phyloP scores from a whole-genome alignment of 2,113 vertebrate species.

The Perca fluviatilis region DNA sequence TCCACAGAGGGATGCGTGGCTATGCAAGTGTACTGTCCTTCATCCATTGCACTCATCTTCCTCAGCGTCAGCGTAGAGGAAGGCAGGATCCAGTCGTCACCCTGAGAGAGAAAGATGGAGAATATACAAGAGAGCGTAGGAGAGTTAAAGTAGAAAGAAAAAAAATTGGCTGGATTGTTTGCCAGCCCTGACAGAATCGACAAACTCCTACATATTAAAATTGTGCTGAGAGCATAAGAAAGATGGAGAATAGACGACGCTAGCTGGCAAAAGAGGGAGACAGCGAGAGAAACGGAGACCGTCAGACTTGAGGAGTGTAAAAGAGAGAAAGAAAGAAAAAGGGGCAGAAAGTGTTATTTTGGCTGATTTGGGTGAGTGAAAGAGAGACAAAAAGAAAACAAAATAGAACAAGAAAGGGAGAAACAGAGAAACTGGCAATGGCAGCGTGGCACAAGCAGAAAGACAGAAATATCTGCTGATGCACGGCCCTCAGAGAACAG shows the following conservation, averaged over 20 bases:
- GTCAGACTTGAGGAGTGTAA: not conserved
- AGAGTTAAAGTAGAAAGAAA: not conserved
- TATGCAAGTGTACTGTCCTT: slow-evolving; percentile 82
- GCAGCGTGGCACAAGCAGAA: slow-evolving; percentile 20
- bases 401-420: slow-evolving; percentile 12
- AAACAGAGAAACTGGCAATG: slow-evolving; percentile 15
- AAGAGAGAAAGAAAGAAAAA: not conserved
- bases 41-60: slow-evolving; percentile 63
- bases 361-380: not conserved
- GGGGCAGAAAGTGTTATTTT: slow-evolving; percentile 15
- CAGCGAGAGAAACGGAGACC: not conserved
- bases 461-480: slow-evolving; percentile 23
- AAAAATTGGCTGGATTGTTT: slow-evolving; percentile 15
- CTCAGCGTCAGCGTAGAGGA: slow-evolving; percentile 74
- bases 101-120: slow-evolving; percentile 67
- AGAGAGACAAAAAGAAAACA: not conserved
- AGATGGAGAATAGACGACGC: not conserved
- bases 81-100: slow-evolving; percentile 80
- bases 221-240: slow-evolving; percentile 16
- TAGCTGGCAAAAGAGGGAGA: not conserved
- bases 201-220: slow-evolving; percentile 33
- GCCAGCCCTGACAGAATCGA: slow-evolving; percentile 3
- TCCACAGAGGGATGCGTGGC: slow-evolving; percentile 74
- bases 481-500: slow-evolving; percentile 22
- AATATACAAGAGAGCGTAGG: not conserved